These are phyloP conservation scores for Carterocephalus palaemon DNA, from an alignment of 2,888 invertebrate genomes.

Conservation along the genomic window DNA sequence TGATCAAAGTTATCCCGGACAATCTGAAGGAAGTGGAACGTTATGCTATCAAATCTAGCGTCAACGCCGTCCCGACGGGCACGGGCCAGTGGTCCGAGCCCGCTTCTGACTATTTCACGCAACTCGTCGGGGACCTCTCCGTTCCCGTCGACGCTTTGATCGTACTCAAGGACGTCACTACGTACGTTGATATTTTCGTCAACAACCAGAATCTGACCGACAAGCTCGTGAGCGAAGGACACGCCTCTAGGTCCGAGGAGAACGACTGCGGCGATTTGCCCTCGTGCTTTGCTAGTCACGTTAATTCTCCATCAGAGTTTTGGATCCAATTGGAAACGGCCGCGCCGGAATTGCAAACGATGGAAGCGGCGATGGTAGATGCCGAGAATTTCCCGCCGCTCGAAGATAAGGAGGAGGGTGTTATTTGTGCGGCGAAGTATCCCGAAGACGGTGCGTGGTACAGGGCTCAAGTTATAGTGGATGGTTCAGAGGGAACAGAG, in stretches of 20 bases:
- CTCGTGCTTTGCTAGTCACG: constrained; percentile 86
- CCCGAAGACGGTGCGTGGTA: constrained; percentile 84
- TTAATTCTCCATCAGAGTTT: constrained; percentile 86
- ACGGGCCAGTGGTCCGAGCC: constrained; percentile 83
- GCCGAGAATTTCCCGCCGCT: constrained; percentile 76
- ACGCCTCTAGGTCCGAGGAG: constrained; percentile 76
- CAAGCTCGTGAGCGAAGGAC: constrained; percentile 77
- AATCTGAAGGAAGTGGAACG: constrained; percentile 76
- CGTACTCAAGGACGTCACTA: constrained; percentile 79
- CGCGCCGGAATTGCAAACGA: constrained; percentile 74
- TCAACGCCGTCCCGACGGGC: constrained; percentile 82
- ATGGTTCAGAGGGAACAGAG: constrained; percentile 77
- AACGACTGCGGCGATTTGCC: constrained; percentile 72
- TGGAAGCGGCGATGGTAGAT: constrained; percentile 77
- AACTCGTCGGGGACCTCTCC: constrained; percentile 70
- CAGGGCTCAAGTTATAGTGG: constrained; percentile 81
- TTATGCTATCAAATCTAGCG: constrained; percentile 81
- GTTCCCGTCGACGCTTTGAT: constrained; percentile 71
- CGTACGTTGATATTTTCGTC: constrained; percentile 82
- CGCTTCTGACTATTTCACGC: constrained; percentile 77
- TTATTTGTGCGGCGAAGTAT: constrained; percentile 82
- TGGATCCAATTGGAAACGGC: constrained; percentile 87
- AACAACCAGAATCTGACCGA: constrained; percentile 81
- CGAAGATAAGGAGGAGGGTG: constrained; percentile 65
- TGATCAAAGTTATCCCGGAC: constrained; percentile 81